Evolutionary conservation across 2,888 invertebrate genomes (phyloP).

Genomic region (Villa cingulata): DNA sequence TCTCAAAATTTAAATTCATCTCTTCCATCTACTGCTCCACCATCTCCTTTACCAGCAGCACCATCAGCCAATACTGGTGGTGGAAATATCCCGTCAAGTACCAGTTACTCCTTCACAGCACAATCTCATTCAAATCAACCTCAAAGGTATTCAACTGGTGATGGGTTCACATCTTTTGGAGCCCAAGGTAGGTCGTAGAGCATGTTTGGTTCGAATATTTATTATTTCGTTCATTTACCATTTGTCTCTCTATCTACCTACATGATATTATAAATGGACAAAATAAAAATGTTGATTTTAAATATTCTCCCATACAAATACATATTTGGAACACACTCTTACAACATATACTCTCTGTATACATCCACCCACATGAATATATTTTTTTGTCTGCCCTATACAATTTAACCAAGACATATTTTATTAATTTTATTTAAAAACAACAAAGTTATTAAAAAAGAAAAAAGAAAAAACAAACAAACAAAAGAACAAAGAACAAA

Average conservation of each 20-base stretch:
- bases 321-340: neutral
- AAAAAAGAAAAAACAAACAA: no score
- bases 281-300: no score
- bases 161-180: slow-evolving; percentile 19
- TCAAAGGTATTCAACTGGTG: slow-evolving; percentile 22
- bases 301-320: no score
- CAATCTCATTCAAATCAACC: slow-evolving; percentile 11
- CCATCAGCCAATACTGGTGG: slow-evolving; percentile 2
- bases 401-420: no score
- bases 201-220: slow-evolving; percentile 20
- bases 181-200: slow-evolving; percentile 35
- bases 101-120: slow-evolving; percentile 13
- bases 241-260: neutral
- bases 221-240: neutral
- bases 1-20: neutral
- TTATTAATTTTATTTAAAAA: no score
- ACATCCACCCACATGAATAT: no score
- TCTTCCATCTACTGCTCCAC: slow-evolving; percentile 4
- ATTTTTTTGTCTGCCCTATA: no score
- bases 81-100: slow-evolving; percentile 13
- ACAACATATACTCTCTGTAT: neutral
- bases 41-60: slow-evolving; percentile 10
- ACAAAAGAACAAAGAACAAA: no score
- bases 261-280: neutral
- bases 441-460: no score